Conservation (phyloP, 2,888 invertebrate genomes). For the Chymomyza amoena region DNA sequence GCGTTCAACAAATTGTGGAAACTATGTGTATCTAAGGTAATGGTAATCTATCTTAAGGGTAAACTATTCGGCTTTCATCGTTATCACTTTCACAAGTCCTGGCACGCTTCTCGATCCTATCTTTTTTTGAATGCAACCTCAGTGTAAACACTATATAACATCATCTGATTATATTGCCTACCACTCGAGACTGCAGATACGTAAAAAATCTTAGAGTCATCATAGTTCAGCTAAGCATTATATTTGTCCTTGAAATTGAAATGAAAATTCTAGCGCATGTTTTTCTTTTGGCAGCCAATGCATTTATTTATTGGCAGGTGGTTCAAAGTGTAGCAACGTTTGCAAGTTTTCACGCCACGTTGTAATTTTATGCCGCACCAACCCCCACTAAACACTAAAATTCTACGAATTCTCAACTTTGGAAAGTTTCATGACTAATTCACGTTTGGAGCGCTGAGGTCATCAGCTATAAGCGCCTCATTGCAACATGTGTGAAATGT, state of each 20-base stretch:
- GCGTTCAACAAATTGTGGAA: background rate
- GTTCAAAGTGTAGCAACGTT: conserved; percentile 3
- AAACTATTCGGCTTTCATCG: too few species aligned
- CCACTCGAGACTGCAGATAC: conserved; percentile 14
- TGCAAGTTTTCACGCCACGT: conserved; percentile 27
- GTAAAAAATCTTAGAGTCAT: background rate
- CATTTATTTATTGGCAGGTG: background rate
- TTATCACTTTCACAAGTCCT: too few species aligned
- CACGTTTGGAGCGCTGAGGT: background rate
- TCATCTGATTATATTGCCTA: too few species aligned
- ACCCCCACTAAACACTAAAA: background rate
- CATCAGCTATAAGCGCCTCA: background rate
- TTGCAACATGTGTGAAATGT: background rate
- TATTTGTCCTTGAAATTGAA: conserved; percentile 53
- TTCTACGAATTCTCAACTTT: background rate
- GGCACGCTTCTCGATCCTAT: too few species aligned
- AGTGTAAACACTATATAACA: background rate
- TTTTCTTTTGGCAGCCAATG: conserved; percentile 26
- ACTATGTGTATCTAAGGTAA: too few species aligned
- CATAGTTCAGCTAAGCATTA: background rate
- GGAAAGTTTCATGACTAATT: conserved; percentile 3
- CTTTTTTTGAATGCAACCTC: too few species aligned
- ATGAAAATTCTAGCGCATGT: conserved; percentile 44
- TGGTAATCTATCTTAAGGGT: too few species aligned
- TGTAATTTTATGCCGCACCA: background rate